phyloP scores from a whole-genome alignment of 2,113 vertebrate species.

The Dendrocopos noguchii region DNA sequence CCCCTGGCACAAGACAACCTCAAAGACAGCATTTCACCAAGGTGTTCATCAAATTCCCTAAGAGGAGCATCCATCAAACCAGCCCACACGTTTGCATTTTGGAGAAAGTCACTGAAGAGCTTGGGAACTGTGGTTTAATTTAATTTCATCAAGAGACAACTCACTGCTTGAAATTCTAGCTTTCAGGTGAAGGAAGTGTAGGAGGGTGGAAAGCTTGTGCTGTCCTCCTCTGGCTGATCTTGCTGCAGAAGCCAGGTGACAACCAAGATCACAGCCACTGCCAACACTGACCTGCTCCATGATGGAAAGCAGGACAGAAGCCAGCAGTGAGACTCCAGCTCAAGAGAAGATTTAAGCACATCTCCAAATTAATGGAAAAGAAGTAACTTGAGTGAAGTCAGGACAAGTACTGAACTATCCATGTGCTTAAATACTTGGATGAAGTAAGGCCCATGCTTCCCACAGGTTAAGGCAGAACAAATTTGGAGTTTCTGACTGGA shows the following conservation, averaged over 20 bases:
- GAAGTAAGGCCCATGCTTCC: neutral
- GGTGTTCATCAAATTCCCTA: neutral
- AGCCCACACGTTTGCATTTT: neutral
- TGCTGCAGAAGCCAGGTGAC: neutral
- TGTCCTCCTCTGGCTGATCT: too few species aligned
- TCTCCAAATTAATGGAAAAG: neutral
- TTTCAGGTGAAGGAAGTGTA: neutral
- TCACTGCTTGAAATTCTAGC: neutral
- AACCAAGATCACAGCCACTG: neutral
- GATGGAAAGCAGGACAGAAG: neutral
- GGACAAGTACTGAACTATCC: neutral
- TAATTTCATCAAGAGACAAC: neutral
- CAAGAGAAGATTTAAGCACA: accelerated
- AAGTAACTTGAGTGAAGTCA: neutral
- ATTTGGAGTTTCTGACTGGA: neutral
- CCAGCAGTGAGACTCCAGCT: neutral
- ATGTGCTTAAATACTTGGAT: neutral
- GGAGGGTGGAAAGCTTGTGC: neutral
- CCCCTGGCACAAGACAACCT: neutral
- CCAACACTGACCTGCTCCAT: accelerated
- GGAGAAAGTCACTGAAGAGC: neutral
- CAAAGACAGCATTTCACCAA: neutral
- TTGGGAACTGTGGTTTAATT: neutral
- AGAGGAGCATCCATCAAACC: neutral
- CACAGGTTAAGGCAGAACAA: neutral